phyloP scores from a whole-genome alignment of 2,888 invertebrate genomes.

The Ormyrus nitidulus region DNA sequence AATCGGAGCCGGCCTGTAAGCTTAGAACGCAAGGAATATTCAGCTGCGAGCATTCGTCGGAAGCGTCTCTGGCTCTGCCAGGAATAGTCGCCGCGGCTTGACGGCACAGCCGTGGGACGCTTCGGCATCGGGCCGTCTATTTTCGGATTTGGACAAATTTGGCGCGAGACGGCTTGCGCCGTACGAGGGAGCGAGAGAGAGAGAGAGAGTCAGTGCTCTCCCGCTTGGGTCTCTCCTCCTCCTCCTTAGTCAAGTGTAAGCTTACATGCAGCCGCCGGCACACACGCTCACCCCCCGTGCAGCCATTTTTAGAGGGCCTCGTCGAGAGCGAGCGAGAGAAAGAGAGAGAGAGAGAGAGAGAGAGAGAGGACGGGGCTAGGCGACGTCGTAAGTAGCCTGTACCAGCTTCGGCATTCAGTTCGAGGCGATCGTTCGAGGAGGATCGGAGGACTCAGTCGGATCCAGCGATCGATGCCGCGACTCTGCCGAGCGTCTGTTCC shows the following conservation, averaged over 20 bases:
- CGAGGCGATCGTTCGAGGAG: slow-evolving; percentile 51
- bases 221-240: slow-evolving; percentile 22
- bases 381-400: slow-evolving; percentile 49
- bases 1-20: slow-evolving; percentile 42
- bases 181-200: slow-evolving; percentile 33
- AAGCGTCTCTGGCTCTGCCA: slow-evolving; percentile 55
- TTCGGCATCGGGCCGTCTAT: slow-evolving; percentile 65
- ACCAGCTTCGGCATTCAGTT: slow-evolving; percentile 55
- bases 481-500: slow-evolving; percentile 83
- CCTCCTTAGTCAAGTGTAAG: slow-evolving; percentile 71
- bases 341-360: too few relatives aligned
- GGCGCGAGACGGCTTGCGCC: slow-evolving; percentile 74
- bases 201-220: not conserved
- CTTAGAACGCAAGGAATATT: slow-evolving; percentile 38
- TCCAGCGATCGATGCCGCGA: not conserved
- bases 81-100: slow-evolving; percentile 73
- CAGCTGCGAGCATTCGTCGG: too few relatives aligned
- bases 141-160: slow-evolving; percentile 91
- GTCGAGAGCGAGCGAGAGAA: slow-evolving; percentile 45
- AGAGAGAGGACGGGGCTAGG: not conserved
- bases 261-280: slow-evolving; percentile 66
- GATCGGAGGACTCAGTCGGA: slow-evolving; percentile 25
- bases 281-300: slow-evolving; percentile 41
- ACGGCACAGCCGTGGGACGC: slow-evolving; percentile 63
- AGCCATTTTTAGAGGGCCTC: slow-evolving; percentile 74